Evolutionary conservation across 2,113 vertebrate species (phyloP), one percentile per base, ranked within the genome.

Genomic region (Platichthys stellatus): DNA sequence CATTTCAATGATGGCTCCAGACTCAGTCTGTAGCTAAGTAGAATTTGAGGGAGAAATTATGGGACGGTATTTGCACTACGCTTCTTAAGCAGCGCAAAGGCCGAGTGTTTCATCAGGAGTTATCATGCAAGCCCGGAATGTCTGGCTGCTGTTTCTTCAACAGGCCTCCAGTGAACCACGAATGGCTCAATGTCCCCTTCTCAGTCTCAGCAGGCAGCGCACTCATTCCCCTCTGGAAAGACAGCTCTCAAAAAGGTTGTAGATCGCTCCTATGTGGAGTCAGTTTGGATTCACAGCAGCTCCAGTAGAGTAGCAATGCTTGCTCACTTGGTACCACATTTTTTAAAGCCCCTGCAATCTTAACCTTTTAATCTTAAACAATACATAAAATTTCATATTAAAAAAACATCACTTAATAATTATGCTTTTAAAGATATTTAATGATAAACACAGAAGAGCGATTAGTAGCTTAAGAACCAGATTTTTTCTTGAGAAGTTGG

Each of bases 61-160:
- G n/a, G 58, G 51, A 51, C 24, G 47, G 64, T 74, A 63, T 70
- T 83, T 83, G 80, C 78, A 73, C 64, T 10, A 0, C 47, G 35
- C 67, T 76, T 63, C 59, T 23, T 54, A 47, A 63, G 73, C 66
- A 24, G 70, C 49, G 11, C 71, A 83, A 76, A 84, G 56, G 74
- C 63, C 13, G n/a, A 76, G 8, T 31, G 14, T 82, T 87, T 79
- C 85, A 74, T 79, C 78, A 78, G n/a, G 63, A 62, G 67, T 20
- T 53, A 72, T 78, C 85, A 63, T 40, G 47, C 68, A 20, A 63
- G 54, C 64, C 47, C 63, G 51, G 35, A 74, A 76, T 59, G 61
- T 43, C 31, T 66, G 60, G 51, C 78, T 69, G 60, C 53, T 71
- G 57, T 81, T 71, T 74, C 61, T 53, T 53, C 47, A 87, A 58